Percentiles rank a stretch among this genome's conserved stretches.
These are phyloP conservation scores for Trinectes maculatus DNA, from an alignment of 2,113 vertebrate genomes.

Conservation along the genomic window DNA sequence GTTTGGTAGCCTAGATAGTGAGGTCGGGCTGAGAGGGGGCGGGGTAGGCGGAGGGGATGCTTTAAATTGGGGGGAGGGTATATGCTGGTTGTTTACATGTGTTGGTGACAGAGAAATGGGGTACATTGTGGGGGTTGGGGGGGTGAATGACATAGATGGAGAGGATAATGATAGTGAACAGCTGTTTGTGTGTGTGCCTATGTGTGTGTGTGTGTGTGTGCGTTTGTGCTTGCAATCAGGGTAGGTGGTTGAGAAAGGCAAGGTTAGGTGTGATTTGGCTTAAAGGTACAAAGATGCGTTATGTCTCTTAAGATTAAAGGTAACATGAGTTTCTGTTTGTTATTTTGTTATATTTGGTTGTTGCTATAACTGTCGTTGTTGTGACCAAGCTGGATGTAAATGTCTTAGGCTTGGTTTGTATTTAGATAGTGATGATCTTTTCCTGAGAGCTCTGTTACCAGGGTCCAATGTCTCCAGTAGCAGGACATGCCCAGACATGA, in stretches of 20 bases:
- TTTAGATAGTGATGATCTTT: constrained; percentile 72
- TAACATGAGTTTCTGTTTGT: background rate
- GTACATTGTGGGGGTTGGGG: constrained; percentile 59
- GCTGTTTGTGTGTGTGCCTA: constrained; percentile 65
- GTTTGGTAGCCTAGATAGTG: constrained; percentile 69
- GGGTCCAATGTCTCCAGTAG: constrained; percentile 67
- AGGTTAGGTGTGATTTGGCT: constrained; percentile 48
- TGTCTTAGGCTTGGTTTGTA: constrained; percentile 64
- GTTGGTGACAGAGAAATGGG: constrained; percentile 61
- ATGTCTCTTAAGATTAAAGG: background rate
- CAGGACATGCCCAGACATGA: constrained; percentile 75
- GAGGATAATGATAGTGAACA: constrained; percentile 76
- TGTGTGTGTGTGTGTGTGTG: constrained; percentile 60
- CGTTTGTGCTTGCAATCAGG: constrained; percentile 43
- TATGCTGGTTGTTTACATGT: constrained; percentile 69
- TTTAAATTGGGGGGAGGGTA: constrained; percentile 60
- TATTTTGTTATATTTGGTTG: constrained; percentile 17
- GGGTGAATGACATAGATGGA: constrained; percentile 71
- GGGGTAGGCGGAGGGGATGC: constrained; percentile 49
- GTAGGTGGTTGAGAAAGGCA: constrained; percentile 17
- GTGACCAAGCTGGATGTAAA: constrained; percentile 54
- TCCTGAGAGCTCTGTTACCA: constrained; percentile 68
- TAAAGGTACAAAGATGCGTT: constrained; percentile 23
- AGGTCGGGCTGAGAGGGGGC: constrained; percentile 38
- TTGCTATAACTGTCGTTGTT: constrained; percentile 23